Conservation (phyloP, 2,113 vertebrate species). For the Suncus etruscus region DNA sequence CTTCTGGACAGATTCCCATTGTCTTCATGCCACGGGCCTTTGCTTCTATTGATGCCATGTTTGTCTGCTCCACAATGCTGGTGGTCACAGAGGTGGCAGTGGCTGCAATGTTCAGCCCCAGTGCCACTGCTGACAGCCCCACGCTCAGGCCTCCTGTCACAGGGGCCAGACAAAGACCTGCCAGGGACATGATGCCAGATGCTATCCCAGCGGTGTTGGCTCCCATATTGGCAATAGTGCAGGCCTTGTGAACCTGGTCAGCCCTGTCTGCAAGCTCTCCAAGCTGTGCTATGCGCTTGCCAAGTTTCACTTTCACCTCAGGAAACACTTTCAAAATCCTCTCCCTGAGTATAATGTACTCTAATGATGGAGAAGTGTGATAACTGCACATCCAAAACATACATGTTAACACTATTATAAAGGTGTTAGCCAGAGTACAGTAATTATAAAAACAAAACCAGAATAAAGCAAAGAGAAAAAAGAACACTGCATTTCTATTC, state of each 20-base stretch:
- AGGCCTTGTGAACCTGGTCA: neutral
- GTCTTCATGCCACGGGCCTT: neutral
- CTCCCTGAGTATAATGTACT: neutral
- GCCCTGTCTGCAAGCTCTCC: neutral
- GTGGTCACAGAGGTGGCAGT: neutral
- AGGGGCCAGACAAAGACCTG: slow-evolving; percentile 41
- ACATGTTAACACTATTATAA: too few species aligned
- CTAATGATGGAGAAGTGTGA: too few species aligned
- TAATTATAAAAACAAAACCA: too few species aligned
- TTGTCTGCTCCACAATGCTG: neutral
- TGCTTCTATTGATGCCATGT: rapidly evolving
- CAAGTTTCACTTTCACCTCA: neutral
- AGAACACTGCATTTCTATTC: too few species aligned
- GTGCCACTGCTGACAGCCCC: neutral
- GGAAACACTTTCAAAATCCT: slow-evolving; percentile 30
- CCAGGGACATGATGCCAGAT: slow-evolving; percentile 43
- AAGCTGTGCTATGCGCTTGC: slow-evolving; percentile 7
- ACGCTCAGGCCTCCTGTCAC: slow-evolving; percentile 55
- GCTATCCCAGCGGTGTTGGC: rapidly evolving
- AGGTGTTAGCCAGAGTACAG: too few species aligned
- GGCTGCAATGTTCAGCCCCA: neutral
- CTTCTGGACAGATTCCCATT: rapidly evolving
- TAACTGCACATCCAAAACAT: too few species aligned
- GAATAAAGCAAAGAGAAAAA: too few species aligned
- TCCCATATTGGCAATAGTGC: slow-evolving; percentile 30